Base-by-base conservation (phyloP, 2,888 invertebrate genomes). In the Leptinotarsa peninsularis region DNA sequence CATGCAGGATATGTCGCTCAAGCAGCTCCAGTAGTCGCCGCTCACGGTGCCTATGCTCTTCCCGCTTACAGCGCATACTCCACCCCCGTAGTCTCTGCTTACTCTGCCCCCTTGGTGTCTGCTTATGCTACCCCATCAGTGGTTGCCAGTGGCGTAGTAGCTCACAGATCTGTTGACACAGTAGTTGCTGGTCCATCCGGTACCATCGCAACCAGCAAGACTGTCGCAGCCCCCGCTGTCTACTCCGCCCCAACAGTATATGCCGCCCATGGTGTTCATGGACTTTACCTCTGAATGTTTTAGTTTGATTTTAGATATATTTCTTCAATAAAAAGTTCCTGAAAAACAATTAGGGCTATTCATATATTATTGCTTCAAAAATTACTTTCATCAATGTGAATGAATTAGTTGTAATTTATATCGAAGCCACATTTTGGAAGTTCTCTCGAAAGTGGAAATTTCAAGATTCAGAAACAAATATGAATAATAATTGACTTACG, bases 111-210 rank as follows among this genome's bases (percentile, higher is more conserved):
- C n/a, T 15, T 60, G 50, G 77, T 77, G 21, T 72, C 66, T 50
- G 49, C 74, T 43, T 75, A 80, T 66, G 67, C 79, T 71, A 72
- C 76, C 52, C 78, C 79, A 18, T 71, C 77, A 23, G 71, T 73
- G 52, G 63, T 56, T 49, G 49, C 75, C 66, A 60, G 43, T 60
- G 69, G 74, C 49, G 67, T 78, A 4, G 74, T 72, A 17, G 77
- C 76, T 66, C 77, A 78, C 21, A 74, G 67, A 56, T 71, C 77
- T 18, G 76, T 74, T 17, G 79, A 82, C 43, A 82, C 82, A 21
- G 80, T 82, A 27, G 80, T 84, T 17, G 77, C 83, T 76, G 83
- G 84, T 76, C 83, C 84, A 18, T 83, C 84, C 70, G 84, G 83
- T 17, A 81, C 82, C 60, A 79, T 84, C 52, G 78, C 78, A n/a